These are phyloP conservation scores for Carcharodon carcharias DNA, from an alignment of 2,797 vertebrate species.

Conservation along the genomic window DNA sequence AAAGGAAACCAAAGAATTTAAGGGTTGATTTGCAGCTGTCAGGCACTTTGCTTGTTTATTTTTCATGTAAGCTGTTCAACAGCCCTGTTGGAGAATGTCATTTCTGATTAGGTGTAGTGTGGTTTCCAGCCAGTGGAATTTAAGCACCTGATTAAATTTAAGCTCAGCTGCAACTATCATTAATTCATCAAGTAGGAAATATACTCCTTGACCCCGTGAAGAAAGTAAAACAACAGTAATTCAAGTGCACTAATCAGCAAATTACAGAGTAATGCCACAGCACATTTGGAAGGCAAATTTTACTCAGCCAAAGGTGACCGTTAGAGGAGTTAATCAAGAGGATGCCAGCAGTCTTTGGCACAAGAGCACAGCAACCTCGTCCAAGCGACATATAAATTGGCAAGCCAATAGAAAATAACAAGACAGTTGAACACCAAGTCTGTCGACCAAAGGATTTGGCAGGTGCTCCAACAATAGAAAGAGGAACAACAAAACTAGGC, in stretches of 20 bases:
- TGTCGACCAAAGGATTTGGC: not conserved
- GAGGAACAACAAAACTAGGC: not conserved
- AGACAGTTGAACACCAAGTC: not conserved
- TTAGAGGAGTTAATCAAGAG: not conserved
- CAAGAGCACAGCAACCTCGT: not conserved
- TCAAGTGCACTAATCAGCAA: not conserved
- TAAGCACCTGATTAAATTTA: not conserved
- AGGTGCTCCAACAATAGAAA: not conserved
- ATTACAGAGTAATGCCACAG: not conserved
- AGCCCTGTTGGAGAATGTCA: not conserved
- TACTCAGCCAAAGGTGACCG: not conserved
- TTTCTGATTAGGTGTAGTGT: not conserved
- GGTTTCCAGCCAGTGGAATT: not conserved
- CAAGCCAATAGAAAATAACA: not conserved
- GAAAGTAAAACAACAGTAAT: not conserved
- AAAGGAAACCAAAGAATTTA: not conserved
- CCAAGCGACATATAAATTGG: too few species aligned
- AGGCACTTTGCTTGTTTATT: not conserved
- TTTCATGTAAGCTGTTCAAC: not conserved
- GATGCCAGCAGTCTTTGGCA: not conserved
- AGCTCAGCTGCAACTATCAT: not conserved
- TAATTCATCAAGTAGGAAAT: not conserved
- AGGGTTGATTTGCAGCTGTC: slow-evolving; percentile 17
- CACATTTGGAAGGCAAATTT: not conserved
- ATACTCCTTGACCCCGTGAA: not conserved